Conservation (phyloP, 2,888 invertebrate genomes). For the Altica lythri region DNA sequence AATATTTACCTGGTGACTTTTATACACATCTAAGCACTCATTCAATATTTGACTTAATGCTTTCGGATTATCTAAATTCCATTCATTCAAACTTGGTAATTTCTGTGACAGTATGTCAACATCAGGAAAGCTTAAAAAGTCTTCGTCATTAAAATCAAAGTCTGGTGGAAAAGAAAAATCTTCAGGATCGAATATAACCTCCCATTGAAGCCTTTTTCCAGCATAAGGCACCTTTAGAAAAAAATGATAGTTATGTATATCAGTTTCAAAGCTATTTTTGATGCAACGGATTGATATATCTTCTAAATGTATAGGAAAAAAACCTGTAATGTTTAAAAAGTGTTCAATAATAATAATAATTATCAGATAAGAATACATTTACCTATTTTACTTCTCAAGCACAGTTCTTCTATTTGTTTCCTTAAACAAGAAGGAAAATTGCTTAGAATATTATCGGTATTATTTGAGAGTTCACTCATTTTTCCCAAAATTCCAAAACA, state of each 20-base stretch:
- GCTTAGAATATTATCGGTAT: constrained; percentile 35
- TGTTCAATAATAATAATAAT: neutral
- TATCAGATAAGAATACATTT: constrained; percentile 10
- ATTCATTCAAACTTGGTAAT: constrained; percentile 66
- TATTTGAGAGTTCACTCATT: constrained; percentile 33
- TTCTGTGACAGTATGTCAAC: constrained; percentile 60
- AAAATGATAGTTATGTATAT: constrained; percentile 56
- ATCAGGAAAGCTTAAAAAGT: constrained; percentile 66
- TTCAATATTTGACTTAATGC: constrained; percentile 65
- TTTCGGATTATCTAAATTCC: constrained; percentile 66
- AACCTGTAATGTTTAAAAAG: constrained; percentile 34
- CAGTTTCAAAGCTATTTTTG: constrained; percentile 16
- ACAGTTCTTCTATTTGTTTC: constrained; percentile 43
- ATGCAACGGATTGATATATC: constrained; percentile 33
- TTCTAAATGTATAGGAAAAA: constrained; percentile 33
- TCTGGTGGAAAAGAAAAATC: constrained; percentile 68
- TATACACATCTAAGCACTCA: constrained; percentile 67
- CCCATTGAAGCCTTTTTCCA: constrained; percentile 69
- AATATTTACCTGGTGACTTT: constrained; percentile 67
- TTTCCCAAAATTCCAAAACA: constrained; percentile 3
- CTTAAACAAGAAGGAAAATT: constrained; percentile 43
- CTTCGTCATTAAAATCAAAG: constrained; percentile 73
- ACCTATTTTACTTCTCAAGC: constrained; percentile 42
- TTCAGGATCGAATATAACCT: constrained; percentile 68
- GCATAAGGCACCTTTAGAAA: constrained; percentile 72